These are phyloP conservation scores for Phocoena phocoena DNA, from an alignment of 2,113 vertebrate species.

Conservation along the genomic window DNA sequence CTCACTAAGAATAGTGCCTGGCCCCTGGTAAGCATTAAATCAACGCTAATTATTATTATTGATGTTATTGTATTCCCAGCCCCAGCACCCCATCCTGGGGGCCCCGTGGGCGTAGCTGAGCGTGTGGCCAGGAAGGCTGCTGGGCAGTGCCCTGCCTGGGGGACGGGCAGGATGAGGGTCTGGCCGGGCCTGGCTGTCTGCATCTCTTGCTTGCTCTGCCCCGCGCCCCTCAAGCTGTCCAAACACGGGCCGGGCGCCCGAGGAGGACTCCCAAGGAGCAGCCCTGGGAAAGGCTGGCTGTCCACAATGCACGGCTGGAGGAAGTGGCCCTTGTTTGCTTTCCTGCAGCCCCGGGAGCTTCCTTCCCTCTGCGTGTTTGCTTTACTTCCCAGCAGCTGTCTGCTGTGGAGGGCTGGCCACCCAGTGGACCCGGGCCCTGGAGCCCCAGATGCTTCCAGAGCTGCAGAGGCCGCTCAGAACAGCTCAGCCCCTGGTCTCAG, in stretches of 20 bases:
- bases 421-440: background rate
- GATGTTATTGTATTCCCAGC: background rate
- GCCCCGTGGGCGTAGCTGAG: background rate
- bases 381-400: constrained; percentile 84
- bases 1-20: background rate
- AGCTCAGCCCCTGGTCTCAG: background rate
- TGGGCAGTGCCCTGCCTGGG: background rate
- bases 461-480: background rate
- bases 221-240: constrained; percentile 90
- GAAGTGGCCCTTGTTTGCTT: constrained; percentile 89
- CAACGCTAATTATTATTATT: background rate
- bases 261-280: constrained; percentile 87
- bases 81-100: background rate
- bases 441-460: constrained; percentile 56
- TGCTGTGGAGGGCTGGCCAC: constrained; percentile 81
- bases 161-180: background rate
- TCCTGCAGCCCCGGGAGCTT: constrained; percentile 87
- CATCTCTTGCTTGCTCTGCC: constrained; percentile 83
- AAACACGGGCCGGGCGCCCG: constrained; percentile 88
- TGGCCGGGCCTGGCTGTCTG: background rate
- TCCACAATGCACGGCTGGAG: constrained; percentile 81
- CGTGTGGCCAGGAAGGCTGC: background rate
- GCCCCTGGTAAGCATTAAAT: background rate
- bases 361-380: constrained; percentile 86
- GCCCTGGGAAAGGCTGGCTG: constrained; percentile 90